phyloP scores from a whole-genome alignment of 1,140 invertebrate genomes.

The Propsilocerus akamusi region DNA sequence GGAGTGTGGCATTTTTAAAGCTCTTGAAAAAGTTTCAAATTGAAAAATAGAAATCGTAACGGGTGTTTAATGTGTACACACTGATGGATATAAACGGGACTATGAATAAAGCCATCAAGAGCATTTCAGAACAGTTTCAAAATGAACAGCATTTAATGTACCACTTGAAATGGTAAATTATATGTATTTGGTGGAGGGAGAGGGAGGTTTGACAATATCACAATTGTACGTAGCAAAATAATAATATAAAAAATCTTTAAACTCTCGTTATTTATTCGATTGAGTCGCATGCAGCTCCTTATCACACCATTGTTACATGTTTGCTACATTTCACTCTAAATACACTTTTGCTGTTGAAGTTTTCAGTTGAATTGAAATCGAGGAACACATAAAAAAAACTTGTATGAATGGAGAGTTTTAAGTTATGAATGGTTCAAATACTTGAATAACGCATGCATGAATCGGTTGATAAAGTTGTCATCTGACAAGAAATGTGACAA shows the following conservation, averaged over 20 bases:
- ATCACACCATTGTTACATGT: not conserved
- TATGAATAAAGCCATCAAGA: not conserved
- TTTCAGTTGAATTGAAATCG: not conserved
- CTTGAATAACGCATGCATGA: too few species aligned
- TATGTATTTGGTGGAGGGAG: too few species aligned
- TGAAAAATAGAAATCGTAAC: not conserved
- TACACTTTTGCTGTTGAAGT: not conserved
- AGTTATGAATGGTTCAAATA: too few species aligned
- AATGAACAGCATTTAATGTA: not conserved
- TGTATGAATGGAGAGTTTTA: not conserved
- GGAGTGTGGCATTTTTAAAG: too few species aligned
- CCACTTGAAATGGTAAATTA: not conserved
- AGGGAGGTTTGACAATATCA: too few species aligned
- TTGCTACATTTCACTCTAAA: not conserved
- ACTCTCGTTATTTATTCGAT: not conserved
- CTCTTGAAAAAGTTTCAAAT: too few species aligned
- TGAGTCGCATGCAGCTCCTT: too few species aligned
- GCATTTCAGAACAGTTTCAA: not conserved
- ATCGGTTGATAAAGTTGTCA: too few species aligned
- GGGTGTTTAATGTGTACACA: not conserved
- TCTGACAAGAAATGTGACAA: too few species aligned
- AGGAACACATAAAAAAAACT: not conserved
- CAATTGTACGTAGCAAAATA: too few species aligned
- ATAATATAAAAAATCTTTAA: not conserved
- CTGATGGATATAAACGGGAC: too few species aligned